Conservation (phyloP, 2,888 invertebrate species). For the Nomada goodeniana region DNA sequence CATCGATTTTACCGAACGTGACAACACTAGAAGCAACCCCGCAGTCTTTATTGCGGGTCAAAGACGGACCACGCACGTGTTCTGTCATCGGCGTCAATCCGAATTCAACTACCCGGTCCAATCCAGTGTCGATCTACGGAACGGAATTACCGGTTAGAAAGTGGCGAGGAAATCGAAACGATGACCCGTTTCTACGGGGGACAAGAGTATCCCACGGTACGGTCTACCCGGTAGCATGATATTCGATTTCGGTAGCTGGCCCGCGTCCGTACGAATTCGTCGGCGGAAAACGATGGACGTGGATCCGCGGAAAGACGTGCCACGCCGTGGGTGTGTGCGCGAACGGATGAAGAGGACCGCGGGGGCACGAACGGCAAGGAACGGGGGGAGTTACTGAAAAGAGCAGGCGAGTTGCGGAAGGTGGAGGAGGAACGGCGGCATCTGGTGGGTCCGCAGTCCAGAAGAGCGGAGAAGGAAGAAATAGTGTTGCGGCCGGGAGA, state of each 20-base stretch:
- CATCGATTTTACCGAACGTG: background rate
- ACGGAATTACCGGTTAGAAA: slow-evolving; percentile 17
- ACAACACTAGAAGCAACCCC: slow-evolving; percentile 2
- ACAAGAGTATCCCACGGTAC: slow-evolving; percentile 59
- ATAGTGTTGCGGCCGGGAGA: slow-evolving; percentile 25
- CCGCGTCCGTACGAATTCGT: slow-evolving; percentile 52
- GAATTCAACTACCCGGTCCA: background rate
- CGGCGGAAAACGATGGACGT: slow-evolving; percentile 68
- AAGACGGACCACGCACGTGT: too few relatives aligned
- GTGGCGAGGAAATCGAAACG: slow-evolving; percentile 1
- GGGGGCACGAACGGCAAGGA: slow-evolving; percentile 7
- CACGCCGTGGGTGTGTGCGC: slow-evolving; percentile 56
- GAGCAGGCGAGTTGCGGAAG: slow-evolving; percentile 49
- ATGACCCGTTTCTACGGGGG: background rate
- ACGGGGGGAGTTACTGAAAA: slow-evolving; percentile 8
- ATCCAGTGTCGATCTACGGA: background rate
- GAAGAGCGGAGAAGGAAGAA: slow-evolving; percentile 39
- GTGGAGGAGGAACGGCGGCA: slow-evolving; percentile 58
- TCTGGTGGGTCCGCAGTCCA: slow-evolving; percentile 32
- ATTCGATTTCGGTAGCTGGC: slow-evolving; percentile 71
- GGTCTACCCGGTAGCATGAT: slow-evolving; percentile 32
- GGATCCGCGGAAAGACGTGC: slow-evolving; percentile 68
- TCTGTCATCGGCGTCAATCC: too few relatives aligned
- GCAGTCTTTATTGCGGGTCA: background rate
- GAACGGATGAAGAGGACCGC: slow-evolving; percentile 54